Evolutionary conservation across 2,113 vertebrate species (phyloP), one percentile per base, ranked within the genome.

Genomic region (Cyprinus carpio): DNA sequence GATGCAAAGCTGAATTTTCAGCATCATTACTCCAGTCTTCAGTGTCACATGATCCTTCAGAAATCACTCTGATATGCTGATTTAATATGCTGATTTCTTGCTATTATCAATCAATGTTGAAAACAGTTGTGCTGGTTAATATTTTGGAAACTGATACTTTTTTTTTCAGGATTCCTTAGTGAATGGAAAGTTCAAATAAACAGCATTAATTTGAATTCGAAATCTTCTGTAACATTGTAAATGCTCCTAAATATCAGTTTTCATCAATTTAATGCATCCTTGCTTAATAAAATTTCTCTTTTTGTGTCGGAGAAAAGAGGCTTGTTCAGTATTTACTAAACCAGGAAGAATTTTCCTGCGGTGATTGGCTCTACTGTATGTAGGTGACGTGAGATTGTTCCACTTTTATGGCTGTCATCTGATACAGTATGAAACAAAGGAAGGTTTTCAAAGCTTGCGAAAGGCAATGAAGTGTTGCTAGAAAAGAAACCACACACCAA

Each of bases 371-470:
- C 40, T 31, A 10, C 12, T 81, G 40, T 49, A 23, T 81, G 62
- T 49, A 49, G 40, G 13, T 81, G 37, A 65, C 4, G 1, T 20
- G 78, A 20, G 37, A 11, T 29, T 27, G 40, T 79, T 79, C 34
- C 6, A 16, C 29, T 81, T 81, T 81, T 64, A 67, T 12, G 25
- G 43, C 40, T 20, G 79, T 49, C 67, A 67, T 81, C 79, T 65
- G 79, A 81, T 81, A 51, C 62, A 65, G 25, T 67, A 27, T 31
- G 25, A 67, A 46, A 67, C 62, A 81, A 31, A 64, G 8, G 58
- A 40, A 80, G 58, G 7, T 27, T 80, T 9, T 18, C n/a, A 5
- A 79, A 1, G 40, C 79, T 67, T 64, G 56, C 12, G 10, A 43
- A 58, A 80, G 58, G 20, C 34, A 46, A 10, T 80, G 31, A 18